phyloP scores from a whole-genome alignment of 2,113 vertebrate species.

The Sturnus vulgaris region DNA sequence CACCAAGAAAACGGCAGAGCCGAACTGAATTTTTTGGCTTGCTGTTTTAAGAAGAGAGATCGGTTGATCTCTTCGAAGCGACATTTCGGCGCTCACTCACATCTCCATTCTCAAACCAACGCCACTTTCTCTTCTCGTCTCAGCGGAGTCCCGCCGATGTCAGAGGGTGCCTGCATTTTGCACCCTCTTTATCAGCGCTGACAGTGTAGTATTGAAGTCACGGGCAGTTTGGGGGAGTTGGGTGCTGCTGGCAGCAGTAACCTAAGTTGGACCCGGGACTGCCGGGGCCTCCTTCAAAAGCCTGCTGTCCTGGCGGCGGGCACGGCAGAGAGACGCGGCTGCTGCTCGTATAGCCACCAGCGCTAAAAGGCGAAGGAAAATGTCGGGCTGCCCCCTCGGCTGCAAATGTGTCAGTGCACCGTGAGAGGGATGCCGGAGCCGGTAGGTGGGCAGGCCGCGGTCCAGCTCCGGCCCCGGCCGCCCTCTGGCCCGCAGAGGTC shows the following conservation, averaged over 20 bases:
- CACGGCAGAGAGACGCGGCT: fast-evolving
- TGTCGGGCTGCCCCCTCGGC: too few species aligned
- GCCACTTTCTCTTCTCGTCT: not conserved
- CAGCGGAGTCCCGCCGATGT: too few species aligned
- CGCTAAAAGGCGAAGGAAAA: fast-evolving
- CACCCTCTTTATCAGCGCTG: not conserved
- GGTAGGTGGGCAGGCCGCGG: fast-evolving
- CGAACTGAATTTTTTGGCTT: fast-evolving
- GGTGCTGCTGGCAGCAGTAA: not conserved
- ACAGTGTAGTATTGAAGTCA: fast-evolving
- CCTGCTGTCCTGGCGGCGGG: not conserved
- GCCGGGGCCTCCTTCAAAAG: not conserved
- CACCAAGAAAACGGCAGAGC: not conserved
- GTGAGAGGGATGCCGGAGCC: not conserved
- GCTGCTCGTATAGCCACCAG: not conserved
- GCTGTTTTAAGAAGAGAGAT: not conserved
- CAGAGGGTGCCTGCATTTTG: not conserved
- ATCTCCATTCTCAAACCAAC: not conserved
- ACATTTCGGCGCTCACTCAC: too few species aligned
- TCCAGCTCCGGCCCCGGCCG: fast-evolving
- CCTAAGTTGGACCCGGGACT: too few species aligned
- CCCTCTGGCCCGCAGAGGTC: not conserved
- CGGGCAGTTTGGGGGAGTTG: too few species aligned
- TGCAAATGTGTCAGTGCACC: fast-evolving
- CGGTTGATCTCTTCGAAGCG: not conserved